Evolutionary conservation across 2,113 vertebrate species (phyloP).

Genomic region (Sapajus apella): DNA sequence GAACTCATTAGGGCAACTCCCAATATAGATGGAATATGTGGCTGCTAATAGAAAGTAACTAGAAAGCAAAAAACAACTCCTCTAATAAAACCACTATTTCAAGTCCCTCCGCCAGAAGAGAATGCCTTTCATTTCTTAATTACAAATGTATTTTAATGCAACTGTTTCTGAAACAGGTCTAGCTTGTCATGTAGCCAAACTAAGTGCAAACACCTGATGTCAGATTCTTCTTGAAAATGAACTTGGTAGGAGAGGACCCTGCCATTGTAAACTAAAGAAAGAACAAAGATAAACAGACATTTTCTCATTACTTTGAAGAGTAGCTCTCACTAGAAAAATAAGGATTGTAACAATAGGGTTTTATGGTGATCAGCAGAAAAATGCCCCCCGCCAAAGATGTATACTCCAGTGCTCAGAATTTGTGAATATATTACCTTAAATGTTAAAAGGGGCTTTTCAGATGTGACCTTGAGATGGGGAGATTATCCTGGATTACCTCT

Average conservation of each 20-base stretch:
- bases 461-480: neutral
- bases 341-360: neutral
- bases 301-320: neutral
- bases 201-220: neutral
- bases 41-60: neutral
- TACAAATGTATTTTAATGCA: neutral
- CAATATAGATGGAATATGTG: neutral
- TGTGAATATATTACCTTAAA: neutral
- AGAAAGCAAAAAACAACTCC: neutral
- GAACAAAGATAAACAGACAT: neutral
- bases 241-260: neutral
- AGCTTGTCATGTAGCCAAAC: neutral
- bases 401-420: neutral
- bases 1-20: neutral
- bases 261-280: neutral
- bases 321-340: neutral
- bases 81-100: neutral
- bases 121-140: neutral
- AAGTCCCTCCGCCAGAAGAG: neutral
- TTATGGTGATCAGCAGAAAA: neutral
- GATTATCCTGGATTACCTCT: neutral
- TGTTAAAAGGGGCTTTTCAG: neutral
- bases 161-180: neutral
- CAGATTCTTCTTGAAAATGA: neutral
- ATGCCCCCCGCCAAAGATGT: neutral